phyloP scores from a whole-genome alignment of 2,888 invertebrate genomes.

The Taphrorychus bicolor region DNA sequence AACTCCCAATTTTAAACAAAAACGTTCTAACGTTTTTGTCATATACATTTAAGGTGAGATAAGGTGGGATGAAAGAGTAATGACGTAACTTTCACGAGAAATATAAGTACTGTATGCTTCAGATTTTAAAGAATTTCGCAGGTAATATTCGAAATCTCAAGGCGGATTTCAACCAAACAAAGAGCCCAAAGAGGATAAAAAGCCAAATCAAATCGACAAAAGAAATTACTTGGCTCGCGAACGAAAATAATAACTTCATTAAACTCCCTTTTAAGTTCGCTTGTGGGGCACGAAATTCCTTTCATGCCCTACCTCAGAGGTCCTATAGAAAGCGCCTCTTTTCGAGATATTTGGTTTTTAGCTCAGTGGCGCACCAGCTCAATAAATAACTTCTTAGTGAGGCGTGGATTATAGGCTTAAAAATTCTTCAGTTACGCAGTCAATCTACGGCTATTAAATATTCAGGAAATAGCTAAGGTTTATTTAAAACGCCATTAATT shows the following conservation, averaged over 20 bases:
- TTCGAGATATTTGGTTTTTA: not conserved
- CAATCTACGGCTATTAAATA: too few species aligned
- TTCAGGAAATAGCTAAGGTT: too few species aligned
- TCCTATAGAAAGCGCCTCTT: not conserved
- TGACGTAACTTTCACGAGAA: too few species aligned
- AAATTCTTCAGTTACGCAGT: too few species aligned
- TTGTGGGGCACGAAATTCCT: slow-evolving; percentile 25
- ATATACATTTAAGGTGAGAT: too few species aligned
- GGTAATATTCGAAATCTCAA: not conserved
- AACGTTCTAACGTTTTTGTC: too few species aligned
- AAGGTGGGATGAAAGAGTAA: too few species aligned
- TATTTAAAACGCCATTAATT: too few species aligned
- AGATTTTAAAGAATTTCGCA: not conserved
- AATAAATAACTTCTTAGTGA: not conserved
- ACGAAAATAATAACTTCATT: slow-evolving; percentile 40
- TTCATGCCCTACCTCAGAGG: slow-evolving; percentile 21
- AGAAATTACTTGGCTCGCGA: slow-evolving; percentile 28
- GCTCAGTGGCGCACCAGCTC: slow-evolving; percentile 28
- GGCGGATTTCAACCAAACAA: not conserved
- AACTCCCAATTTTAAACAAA: too few species aligned
- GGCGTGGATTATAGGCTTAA: too few species aligned
- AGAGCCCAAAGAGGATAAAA: slow-evolving; percentile 18
- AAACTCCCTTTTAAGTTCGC: slow-evolving; percentile 28
- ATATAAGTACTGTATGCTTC: too few species aligned
- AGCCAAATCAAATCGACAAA: slow-evolving; percentile 33